These are phyloP conservation scores for Orthonevra nobilis DNA, from an alignment of 2,888 invertebrate species.

Conservation along the genomic window DNA sequence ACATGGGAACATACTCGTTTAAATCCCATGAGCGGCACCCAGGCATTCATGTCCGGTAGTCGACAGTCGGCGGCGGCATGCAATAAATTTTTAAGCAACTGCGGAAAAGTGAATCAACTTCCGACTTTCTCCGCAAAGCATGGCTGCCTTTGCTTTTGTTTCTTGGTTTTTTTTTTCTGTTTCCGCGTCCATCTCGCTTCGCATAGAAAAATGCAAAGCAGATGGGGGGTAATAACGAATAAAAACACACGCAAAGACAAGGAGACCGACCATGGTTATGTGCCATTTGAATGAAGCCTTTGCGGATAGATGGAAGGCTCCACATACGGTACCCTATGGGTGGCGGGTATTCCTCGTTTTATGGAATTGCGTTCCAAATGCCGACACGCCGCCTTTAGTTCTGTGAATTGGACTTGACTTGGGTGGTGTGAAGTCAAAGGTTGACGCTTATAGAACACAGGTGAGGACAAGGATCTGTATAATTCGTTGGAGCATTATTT, in stretches of 20 bases:
- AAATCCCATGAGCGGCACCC: slow-evolving; percentile 38
- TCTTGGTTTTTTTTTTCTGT: background rate
- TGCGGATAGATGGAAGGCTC: background rate
- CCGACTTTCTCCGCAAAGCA: slow-evolving; percentile 71
- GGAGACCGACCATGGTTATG: no score
- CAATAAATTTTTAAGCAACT: slow-evolving; percentile 69
- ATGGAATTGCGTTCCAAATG: slow-evolving; percentile 1
- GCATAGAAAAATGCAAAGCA: slow-evolving; percentile 45
- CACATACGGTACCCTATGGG: background rate
- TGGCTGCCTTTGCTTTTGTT: slow-evolving; percentile 67
- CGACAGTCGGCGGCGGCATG: slow-evolving; percentile 32
- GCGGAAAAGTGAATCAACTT: slow-evolving; percentile 71
- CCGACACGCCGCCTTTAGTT: background rate
- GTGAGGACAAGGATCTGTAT: slow-evolving; percentile 52
- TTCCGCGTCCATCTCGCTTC: slow-evolving; percentile 1
- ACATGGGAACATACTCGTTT: slow-evolving; percentile 48
- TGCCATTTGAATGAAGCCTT: no score
- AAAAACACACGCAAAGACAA: background rate
- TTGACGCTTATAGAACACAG: slow-evolving; percentile 23
- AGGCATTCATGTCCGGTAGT: slow-evolving; percentile 1
- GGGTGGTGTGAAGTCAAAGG: slow-evolving; percentile 35
- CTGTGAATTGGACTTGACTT: slow-evolving; percentile 34
- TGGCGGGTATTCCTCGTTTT: background rate
- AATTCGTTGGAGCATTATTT: slow-evolving; percentile 48
- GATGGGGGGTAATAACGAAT: slow-evolving; percentile 17